Conservation (phyloP, 2,113 vertebrate genomes). For the Stegostoma tigrinum region DNA sequence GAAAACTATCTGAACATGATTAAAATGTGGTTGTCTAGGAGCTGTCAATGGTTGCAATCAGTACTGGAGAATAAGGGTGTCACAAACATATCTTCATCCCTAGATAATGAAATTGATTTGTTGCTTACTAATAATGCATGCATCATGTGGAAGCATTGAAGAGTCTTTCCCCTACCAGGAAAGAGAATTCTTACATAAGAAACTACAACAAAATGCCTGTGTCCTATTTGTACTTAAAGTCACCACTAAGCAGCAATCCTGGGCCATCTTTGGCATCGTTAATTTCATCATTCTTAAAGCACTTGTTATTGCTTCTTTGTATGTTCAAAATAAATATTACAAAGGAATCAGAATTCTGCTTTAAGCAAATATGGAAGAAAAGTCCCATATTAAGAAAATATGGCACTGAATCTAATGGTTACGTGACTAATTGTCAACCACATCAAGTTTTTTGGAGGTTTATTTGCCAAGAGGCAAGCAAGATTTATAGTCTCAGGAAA, state of each 20-base stretch:
- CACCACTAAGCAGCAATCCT: background rate
- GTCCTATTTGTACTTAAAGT: background rate
- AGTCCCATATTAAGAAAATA: too few species aligned
- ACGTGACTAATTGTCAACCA: too few species aligned
- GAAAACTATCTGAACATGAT: conserved; percentile 10
- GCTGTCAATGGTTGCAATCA: background rate
- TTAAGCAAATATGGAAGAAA: too few species aligned
- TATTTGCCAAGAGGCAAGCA: too few species aligned
- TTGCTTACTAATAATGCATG: background rate
- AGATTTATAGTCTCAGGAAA: too few species aligned
- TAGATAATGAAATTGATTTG: background rate
- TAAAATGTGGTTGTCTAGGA: background rate
- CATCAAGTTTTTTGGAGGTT: too few species aligned
- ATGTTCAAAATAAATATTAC: background rate
- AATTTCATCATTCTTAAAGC: background rate
- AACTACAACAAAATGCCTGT: background rate
- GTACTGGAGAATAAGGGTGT: background rate
- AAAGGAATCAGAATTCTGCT: background rate
- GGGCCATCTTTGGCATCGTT: background rate
- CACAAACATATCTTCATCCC: background rate
- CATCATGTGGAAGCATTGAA: background rate
- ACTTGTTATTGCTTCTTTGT: background rate
- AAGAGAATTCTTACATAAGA: background rate
- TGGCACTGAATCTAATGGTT: background rate
- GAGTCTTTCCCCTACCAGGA: background rate